These are phyloP conservation scores for Otis tarda DNA, from an alignment of 2,113 vertebrate genomes.

Conservation along the genomic window DNA sequence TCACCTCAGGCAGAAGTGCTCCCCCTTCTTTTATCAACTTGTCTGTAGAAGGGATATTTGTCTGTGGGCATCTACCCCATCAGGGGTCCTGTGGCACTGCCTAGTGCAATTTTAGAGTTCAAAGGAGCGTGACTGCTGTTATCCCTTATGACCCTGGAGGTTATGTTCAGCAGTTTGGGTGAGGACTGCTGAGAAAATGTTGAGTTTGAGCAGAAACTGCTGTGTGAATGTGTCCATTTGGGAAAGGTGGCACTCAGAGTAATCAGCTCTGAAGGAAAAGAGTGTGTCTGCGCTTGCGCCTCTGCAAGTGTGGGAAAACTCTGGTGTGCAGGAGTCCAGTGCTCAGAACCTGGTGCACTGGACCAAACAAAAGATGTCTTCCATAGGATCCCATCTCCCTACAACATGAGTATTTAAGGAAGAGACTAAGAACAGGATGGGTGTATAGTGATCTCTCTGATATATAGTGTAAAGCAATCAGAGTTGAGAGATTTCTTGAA, in stretches of 20 bases:
- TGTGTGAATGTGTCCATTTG: neutral
- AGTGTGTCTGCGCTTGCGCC: neutral
- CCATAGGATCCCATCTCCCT: neutral
- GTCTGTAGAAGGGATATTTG: neutral
- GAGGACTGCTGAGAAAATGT: conserved; percentile 14
- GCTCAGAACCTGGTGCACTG: neutral
- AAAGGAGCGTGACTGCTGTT: neutral
- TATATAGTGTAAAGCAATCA: neutral
- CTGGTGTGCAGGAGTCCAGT: neutral
- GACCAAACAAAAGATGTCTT: neutral
- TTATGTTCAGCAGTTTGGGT: neutral
- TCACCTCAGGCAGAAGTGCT: neutral
- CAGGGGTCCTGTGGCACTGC: neutral
- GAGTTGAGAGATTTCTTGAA: neutral
- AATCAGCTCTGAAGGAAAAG: neutral
- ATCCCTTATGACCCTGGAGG: neutral
- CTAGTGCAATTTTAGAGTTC: neutral
- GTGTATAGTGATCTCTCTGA: neutral
- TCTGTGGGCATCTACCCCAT: neutral
- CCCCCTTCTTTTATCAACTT: neutral
- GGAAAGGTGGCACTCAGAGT: neutral
- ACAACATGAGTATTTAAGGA: neutral
- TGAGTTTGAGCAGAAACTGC: neutral
- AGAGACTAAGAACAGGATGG: neutral
- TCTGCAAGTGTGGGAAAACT: neutral